phyloP scores from a whole-genome alignment of 2,888 invertebrate species.

The Leucophora obtusa region DNA sequence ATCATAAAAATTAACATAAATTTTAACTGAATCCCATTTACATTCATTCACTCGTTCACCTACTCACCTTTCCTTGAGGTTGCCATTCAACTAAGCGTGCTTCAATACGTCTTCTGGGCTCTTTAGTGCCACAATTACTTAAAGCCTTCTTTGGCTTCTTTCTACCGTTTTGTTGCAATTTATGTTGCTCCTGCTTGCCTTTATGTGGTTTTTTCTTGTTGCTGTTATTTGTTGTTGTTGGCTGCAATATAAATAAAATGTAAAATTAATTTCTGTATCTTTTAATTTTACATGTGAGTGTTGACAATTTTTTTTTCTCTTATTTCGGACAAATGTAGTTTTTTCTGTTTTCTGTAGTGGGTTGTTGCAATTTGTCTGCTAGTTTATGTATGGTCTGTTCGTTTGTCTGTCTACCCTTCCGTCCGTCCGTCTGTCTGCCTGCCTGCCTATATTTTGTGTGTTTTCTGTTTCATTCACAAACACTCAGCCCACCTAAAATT shows the following conservation, averaged over 20 bases:
- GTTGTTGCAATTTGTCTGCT: constrained; percentile 60
- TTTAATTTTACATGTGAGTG: constrained; percentile 42
- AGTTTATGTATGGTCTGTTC: constrained; percentile 34
- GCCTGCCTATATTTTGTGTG: constrained; percentile 37
- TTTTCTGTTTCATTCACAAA: constrained; percentile 9
- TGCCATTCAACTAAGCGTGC: constrained; percentile 82
- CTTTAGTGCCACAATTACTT: constrained; percentile 81
- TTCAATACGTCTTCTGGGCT: constrained; percentile 80
- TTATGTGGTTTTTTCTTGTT: constrained; percentile 58
- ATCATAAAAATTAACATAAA: constrained; percentile 14
- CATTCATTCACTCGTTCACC: constrained; percentile 20
- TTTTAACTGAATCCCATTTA: neutral
- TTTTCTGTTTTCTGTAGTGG: constrained; percentile 38
- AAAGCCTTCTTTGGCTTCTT: constrained; percentile 72
- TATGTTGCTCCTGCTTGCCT: constrained; percentile 67
- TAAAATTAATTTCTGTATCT: constrained; percentile 1
- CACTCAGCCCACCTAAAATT: constrained; percentile 59
- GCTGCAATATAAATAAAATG: constrained; percentile 29
- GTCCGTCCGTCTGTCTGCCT: constrained; percentile 54
- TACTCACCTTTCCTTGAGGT: constrained; percentile 78
- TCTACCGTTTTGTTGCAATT: constrained; percentile 76
- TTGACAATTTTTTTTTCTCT: constrained; percentile 45
- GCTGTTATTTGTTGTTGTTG: constrained; percentile 55
- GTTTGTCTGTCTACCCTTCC: constrained; percentile 37
- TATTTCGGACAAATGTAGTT: constrained; percentile 57